phyloP scores from a whole-genome alignment of 2,797 vertebrate species.

The Schizothorax lantsangensis region DNA sequence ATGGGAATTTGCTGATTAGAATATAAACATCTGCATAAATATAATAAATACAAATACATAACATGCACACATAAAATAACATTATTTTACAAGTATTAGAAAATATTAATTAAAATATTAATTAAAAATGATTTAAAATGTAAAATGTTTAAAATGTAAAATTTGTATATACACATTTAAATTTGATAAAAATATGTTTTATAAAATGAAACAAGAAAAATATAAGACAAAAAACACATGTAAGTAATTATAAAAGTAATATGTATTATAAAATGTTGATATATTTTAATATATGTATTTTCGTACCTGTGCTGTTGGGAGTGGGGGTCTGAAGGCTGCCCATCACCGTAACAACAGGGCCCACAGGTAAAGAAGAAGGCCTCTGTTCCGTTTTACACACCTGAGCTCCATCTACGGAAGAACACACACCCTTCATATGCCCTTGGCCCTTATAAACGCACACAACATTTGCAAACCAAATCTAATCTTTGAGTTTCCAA shows the following conservation, averaged over 20 bases:
- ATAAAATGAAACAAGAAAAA: too few species aligned
- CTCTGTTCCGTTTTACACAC: constrained; percentile 95
- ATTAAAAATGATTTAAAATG: too few species aligned
- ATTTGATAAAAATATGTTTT: too few species aligned
- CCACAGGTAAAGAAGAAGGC: constrained; percentile 93
- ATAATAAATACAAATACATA: not conserved
- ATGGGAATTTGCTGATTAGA: not conserved
- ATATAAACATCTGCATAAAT: not conserved
- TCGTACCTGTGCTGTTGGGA: constrained; percentile 96
- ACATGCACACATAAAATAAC: not conserved
- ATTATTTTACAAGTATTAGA: too few species aligned
- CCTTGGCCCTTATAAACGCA: not conserved
- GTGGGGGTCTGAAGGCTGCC: constrained; percentile 96
- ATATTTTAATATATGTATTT: too few species aligned
- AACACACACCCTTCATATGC: constrained; percentile 21
- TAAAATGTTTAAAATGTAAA: too few species aligned
- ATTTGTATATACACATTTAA: too few species aligned
- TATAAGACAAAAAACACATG: too few species aligned
- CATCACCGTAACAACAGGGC: constrained; percentile 90
- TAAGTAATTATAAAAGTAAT: too few species aligned
- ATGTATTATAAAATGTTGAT: too few species aligned
- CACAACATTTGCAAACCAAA: constrained; percentile 36
- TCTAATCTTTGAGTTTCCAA: not conserved
- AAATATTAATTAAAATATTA: too few species aligned
- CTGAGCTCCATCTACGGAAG: constrained; percentile 87